phyloP scores from a whole-genome alignment of 2,797 vertebrate genomes.

The Parauchenoglanis ngamensis region DNA sequence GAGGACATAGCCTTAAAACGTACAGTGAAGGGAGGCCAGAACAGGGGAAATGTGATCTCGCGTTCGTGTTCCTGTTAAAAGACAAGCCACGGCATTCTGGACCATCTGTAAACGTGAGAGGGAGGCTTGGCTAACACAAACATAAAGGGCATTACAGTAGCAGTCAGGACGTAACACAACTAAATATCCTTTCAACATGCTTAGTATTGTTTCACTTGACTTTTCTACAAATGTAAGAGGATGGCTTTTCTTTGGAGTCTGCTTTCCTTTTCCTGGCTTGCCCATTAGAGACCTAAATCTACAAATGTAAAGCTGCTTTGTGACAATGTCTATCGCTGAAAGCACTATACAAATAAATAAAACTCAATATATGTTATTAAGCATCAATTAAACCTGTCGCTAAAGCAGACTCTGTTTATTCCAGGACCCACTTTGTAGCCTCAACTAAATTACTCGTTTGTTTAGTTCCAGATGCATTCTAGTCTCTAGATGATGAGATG shows the following conservation, averaged over 20 bases:
- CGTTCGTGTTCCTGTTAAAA: too few species aligned
- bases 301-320: neutral
- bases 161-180: too few species aligned
- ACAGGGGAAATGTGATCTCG: too few species aligned
- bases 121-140: too few species aligned
- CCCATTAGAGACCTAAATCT: neutral
- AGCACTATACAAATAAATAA: too few species aligned
- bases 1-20: too few species aligned
- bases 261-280: too few species aligned
- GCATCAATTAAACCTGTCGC: neutral
- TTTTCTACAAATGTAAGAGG: neutral
- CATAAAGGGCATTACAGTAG: too few species aligned
- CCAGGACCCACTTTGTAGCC: neutral
- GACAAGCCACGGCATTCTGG: too few species aligned
- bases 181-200: neutral
- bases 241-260: neutral
- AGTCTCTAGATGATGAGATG: conserved; percentile 24
- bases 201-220: neutral
- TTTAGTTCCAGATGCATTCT: conserved; percentile 11
- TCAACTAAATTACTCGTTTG: neutral
- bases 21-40: too few species aligned
- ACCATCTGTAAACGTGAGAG: too few species aligned
- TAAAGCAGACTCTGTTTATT: neutral
- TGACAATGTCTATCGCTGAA: neutral
- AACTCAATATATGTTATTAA: neutral